Percentiles rank a stretch among this genome's conserved stretches.
These are phyloP conservation scores for Patagioenas fasciata DNA, from an alignment of 2,113 vertebrate species.

Conservation along the genomic window DNA sequence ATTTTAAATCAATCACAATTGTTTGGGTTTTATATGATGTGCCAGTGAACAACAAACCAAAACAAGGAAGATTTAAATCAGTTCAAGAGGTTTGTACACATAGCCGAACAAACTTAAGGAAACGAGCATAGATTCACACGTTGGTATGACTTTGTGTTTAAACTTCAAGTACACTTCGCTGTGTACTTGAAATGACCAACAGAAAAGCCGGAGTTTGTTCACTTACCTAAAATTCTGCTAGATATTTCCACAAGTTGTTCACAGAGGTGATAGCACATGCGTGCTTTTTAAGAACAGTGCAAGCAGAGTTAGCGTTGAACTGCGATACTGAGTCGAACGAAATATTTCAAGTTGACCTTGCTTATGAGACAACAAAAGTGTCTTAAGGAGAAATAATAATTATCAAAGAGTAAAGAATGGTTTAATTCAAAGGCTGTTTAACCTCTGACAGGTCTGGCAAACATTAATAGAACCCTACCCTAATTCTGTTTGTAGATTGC, in stretches of 20 bases:
- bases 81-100: background rate
- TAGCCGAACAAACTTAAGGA: background rate
- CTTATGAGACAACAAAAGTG: slow-evolving; percentile 59
- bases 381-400: slow-evolving; percentile 72
- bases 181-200: background rate
- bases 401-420: slow-evolving; percentile 71
- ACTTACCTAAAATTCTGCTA: background rate
- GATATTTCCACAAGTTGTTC: background rate
- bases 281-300: background rate
- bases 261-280: background rate
- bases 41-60: background rate
- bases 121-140: background rate
- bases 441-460: slow-evolving; percentile 1
- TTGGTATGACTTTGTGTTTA: background rate
- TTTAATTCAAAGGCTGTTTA: slow-evolving; percentile 74
- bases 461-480: slow-evolving; percentile 45
- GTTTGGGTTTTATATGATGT: background rate
- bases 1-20: background rate
- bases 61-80: background rate
- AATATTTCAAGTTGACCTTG: slow-evolving; percentile 66
- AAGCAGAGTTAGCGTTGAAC: slow-evolving; percentile 15
- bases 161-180: background rate
- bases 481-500: background rate
- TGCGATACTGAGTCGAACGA: background rate
- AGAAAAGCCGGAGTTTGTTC: background rate